phyloP scores from a whole-genome alignment of 2,113 vertebrate genomes.

The Pantherophis guttatus region DNA sequence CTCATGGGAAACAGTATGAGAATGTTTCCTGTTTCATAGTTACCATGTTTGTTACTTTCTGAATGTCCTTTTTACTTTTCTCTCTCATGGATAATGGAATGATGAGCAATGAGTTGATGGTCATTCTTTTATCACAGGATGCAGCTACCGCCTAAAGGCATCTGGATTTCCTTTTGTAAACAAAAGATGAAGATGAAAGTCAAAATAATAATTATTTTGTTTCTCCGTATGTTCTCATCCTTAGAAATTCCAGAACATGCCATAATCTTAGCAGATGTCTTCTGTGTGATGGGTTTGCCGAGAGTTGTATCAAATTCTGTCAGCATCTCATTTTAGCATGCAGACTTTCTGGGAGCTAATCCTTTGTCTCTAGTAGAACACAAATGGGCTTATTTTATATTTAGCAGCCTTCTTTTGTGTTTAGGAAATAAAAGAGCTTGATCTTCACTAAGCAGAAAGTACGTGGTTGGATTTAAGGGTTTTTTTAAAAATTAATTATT shows the following conservation, averaged over 20 bases:
- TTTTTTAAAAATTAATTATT: not conserved
- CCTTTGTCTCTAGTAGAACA: conserved; percentile 11
- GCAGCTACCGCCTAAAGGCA: conserved; percentile 51
- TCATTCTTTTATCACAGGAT: conserved; percentile 59
- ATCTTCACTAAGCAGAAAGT: not conserved
- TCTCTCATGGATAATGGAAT: conserved; percentile 54
- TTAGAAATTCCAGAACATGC: conserved; percentile 8
- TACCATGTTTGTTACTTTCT: conserved; percentile 61
- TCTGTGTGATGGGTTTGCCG: conserved; percentile 1
- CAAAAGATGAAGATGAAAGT: conserved; percentile 45
- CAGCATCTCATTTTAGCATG: conserved; percentile 1
- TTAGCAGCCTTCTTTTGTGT: conserved; percentile 12
- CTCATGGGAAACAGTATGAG: conserved; percentile 44
- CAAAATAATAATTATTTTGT: conserved; percentile 39
- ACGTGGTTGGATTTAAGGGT: not conserved
- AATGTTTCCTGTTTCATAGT: conserved; percentile 54
- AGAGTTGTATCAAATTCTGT: conserved; percentile 16
- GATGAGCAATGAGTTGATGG: conserved; percentile 57
- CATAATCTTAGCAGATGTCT: conserved; percentile 33
- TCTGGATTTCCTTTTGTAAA: conserved; percentile 64
- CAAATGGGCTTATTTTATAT: not conserved
- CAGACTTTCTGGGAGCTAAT: not conserved
- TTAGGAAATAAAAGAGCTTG: not conserved
- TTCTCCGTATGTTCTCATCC: conserved; percentile 11
- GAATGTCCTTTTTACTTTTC: not conserved